Conservation (phyloP, 2,113 vertebrate species). For the Peucedramus taeniatus region DNA sequence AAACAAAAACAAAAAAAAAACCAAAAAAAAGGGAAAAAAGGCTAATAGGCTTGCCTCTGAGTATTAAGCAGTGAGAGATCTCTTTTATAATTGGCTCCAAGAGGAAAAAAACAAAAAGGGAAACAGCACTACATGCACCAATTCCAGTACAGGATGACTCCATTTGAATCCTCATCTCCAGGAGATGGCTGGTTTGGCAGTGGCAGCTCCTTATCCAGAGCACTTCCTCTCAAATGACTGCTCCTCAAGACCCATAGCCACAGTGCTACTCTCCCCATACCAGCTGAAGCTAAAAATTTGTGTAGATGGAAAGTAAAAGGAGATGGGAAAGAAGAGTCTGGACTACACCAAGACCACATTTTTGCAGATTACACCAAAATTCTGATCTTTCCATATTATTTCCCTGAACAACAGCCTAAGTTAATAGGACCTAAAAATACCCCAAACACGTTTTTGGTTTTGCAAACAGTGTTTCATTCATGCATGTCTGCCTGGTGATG, state of each 20-base stretch:
- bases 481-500: neutral
- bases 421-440: neutral
- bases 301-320: neutral
- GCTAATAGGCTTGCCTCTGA: neutral
- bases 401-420: neutral
- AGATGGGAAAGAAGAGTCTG: neutral
- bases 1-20: neutral
- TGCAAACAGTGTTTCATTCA: neutral
- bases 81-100: neutral
- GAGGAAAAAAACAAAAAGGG: neutral
- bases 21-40: neutral
- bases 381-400: neutral
- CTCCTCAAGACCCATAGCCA: neutral
- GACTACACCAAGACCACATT: rapidly evolving
- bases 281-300: neutral
- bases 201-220: neutral
- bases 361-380: neutral
- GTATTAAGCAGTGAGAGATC: neutral
- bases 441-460: slow-evolving; percentile 4
- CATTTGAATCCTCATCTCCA: neutral
- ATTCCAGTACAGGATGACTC: neutral
- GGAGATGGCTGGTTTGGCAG: neutral
- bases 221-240: neutral
- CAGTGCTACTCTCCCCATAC: rapidly evolving
- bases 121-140: neutral